Base-by-base conservation (phyloP, 2,888 invertebrate genomes). In the Onchidella celtica region DNA sequence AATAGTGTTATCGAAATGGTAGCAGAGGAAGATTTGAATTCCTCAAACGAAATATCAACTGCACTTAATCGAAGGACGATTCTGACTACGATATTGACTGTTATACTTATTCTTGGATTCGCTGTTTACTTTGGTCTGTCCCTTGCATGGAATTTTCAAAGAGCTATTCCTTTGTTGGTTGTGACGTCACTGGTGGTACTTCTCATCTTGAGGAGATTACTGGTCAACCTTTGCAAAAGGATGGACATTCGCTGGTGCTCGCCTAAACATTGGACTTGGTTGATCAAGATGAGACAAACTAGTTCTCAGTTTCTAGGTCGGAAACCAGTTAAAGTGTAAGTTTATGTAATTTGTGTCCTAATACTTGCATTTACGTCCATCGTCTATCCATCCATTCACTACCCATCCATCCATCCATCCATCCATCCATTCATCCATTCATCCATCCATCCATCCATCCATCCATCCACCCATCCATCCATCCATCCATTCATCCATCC, bases 251-350 rank as follows among this genome's bases (percentile, higher is more conserved):
- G n/a, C n/a, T n/a, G n/a, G n/a, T n/a, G 55, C 17, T 55, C 55
- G 17, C 17, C 55, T 9, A 17, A 9, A 17, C 17, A 61, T 17
- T 24, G n/a, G 4, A n/a, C 9, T 6, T 61, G 61, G 61, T 6
- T 24, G 27, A 9, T 9, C 27, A 4, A 24, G n/a, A 4, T 61
- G 61, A 21, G n/a, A 24, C 61, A n/a, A 24, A 24, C 27, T 14
- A n/a, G 61, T 11, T 57, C 40, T 34, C 17, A 57, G n/a, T 14
- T 59, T 32, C 34, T 61, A 2, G 61, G 34, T 17, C 40, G n/a
- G 59, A 59, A 61, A 32, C 21, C 29, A 11, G 55, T 72, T 2
- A 40, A 72, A 72, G 55, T 72, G 72, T 72, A 29, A 40, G 72
- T 72, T 11, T 29, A 70, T 32, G 14, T n/a, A 32, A 9, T 32